phyloP scores from a whole-genome alignment of 1,140 invertebrate genomes.

The Trichomalopsis sarcophagae region DNA sequence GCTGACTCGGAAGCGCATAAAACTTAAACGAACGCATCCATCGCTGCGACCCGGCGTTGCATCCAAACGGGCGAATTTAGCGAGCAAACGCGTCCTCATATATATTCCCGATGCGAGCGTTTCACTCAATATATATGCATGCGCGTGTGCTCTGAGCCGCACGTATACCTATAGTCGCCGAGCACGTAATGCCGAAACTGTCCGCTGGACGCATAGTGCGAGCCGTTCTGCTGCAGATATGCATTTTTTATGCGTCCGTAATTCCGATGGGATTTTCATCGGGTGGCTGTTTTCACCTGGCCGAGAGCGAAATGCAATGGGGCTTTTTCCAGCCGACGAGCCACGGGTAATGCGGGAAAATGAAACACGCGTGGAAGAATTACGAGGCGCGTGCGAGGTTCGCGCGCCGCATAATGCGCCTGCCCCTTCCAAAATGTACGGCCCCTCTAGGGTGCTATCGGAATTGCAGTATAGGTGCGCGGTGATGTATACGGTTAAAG shows the following conservation, averaged over 20 bases:
- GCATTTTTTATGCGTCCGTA: constrained; percentile 38
- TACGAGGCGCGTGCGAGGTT: background rate
- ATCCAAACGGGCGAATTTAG: constrained; percentile 32
- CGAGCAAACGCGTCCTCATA: background rate
- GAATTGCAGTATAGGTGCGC: background rate
- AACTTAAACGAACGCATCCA: constrained; percentile 11
- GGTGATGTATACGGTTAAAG: constrained; percentile 15
- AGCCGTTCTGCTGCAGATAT: background rate
- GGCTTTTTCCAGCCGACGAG: constrained; percentile 25
- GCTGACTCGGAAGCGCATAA: background rate
- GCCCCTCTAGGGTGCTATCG: background rate
- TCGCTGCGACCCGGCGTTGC: background rate
- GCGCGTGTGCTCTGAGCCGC: background rate
- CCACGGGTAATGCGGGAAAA: background rate
- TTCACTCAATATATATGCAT: constrained; percentile 1
- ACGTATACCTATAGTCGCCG: background rate
- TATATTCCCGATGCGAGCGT: background rate
- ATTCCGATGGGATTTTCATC: constrained; percentile 44
- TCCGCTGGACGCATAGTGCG: background rate
- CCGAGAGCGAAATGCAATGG: background rate
- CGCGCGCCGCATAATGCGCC: constrained; percentile 3
- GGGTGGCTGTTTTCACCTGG: background rate
- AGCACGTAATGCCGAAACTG: constrained; percentile 3
- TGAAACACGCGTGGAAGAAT: constrained; percentile 20
- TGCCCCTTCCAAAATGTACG: background rate